A percentile compares a stretch with the other conserved stretches of the same genome.
Conservation (phyloP, 2,113 vertebrate species). For the Caretta caretta region DNA sequence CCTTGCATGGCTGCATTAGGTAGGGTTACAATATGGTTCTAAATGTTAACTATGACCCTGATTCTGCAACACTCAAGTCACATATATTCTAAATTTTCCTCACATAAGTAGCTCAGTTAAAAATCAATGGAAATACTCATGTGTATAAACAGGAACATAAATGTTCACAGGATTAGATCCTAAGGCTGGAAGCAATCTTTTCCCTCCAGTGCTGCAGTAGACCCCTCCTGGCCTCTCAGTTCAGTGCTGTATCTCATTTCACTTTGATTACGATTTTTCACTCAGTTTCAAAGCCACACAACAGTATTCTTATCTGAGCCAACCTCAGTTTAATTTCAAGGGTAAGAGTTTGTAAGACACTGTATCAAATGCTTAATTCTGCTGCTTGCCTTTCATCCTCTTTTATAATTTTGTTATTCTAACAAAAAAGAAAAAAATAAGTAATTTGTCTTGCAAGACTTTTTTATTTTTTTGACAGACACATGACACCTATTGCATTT, state of each 20-base stretch:
- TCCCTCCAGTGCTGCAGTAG: neutral
- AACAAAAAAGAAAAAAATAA: neutral
- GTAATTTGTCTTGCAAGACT: neutral
- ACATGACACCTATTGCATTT: neutral
- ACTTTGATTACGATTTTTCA: neutral
- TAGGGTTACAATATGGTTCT: neutral
- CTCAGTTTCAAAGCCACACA: neutral
- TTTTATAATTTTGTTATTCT: constrained; percentile 58
- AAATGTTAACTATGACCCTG: neutral
- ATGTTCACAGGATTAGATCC: rapidly evolving
- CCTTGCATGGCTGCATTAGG: neutral
- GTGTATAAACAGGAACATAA: neutral
- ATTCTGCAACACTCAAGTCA: neutral
- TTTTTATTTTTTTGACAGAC: neutral
- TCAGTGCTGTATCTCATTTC: neutral
- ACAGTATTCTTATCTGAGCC: neutral
- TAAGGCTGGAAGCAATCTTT: neutral
- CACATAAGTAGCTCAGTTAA: neutral
- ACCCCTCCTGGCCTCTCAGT: neutral
- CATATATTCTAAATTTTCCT: neutral
- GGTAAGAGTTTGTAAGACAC: neutral
- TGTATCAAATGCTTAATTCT: constrained; percentile 41
- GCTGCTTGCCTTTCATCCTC: constrained; percentile 52
- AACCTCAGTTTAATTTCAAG: neutral
- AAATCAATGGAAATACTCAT: neutral